A percentile compares a stretch with the other conserved stretches of the same genome.
These are phyloP conservation scores for Scolanthus callimorphus DNA, from an alignment of 92 coral and sea anemone species.

Conservation along the genomic window DNA sequence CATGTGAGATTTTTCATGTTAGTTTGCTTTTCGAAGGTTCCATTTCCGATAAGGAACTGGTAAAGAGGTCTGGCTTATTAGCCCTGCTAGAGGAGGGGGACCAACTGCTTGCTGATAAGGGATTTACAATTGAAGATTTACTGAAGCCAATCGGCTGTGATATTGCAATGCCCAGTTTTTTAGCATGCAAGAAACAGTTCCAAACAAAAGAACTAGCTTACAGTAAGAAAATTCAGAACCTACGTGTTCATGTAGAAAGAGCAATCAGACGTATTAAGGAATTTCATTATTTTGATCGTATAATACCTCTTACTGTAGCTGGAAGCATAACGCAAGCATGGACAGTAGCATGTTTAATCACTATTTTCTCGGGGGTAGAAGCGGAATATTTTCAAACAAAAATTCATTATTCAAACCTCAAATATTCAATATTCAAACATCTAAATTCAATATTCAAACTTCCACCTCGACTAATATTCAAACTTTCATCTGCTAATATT, in stretches of 20 bases:
- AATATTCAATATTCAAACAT: too few relatives aligned
- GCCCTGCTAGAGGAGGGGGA: slow-evolving; percentile 44
- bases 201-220: slow-evolving; percentile 37
- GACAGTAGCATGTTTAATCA: slow-evolving; percentile 51
- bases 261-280: slow-evolving; percentile 41
- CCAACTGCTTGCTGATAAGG: slow-evolving; percentile 51
- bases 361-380: too few relatives aligned
- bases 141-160: slow-evolving; percentile 36
- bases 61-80: slow-evolving; percentile 43
- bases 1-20: slow-evolving; percentile 50
- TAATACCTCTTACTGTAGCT: slow-evolving; percentile 44
- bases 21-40: slow-evolving; percentile 44
- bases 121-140: slow-evolving; percentile 30
- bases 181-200: slow-evolving; percentile 32
- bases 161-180: slow-evolving; percentile 44
- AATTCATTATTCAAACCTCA: too few relatives aligned
- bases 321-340: slow-evolving; percentile 49
- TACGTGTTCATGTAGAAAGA: slow-evolving; percentile 47
- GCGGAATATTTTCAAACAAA: too few relatives aligned
- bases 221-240: slow-evolving; percentile 47
- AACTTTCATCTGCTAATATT: too few relatives aligned
- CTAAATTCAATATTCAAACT: too few relatives aligned
- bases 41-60: slow-evolving; percentile 58
- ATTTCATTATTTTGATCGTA: slow-evolving; percentile 49
- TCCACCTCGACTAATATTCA: too few relatives aligned